These are phyloP conservation scores for Cygnus olor DNA, from an alignment of 2,797 vertebrate species.

Conservation along the genomic window DNA sequence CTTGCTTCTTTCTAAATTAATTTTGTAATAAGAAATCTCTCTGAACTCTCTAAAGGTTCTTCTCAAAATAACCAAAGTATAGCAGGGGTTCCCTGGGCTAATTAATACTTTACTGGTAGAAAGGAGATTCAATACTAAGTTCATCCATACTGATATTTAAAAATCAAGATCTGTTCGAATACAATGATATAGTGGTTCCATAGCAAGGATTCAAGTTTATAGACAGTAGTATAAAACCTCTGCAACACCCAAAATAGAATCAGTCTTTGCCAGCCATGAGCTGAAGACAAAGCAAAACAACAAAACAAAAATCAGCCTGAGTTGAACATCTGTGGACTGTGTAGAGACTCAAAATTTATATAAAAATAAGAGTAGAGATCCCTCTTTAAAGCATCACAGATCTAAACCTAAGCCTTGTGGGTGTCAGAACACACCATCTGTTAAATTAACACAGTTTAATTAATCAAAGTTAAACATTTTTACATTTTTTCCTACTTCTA, in stretches of 20 bases:
- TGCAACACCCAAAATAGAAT: not conserved
- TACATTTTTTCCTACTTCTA: not conserved
- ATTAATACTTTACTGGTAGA: conserved; percentile 3
- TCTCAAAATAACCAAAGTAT: not conserved
- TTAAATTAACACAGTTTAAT: conserved; percentile 69
- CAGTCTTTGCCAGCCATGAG: not conserved
- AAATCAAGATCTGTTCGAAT: not conserved
- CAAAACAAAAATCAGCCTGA: not conserved
- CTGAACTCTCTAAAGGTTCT: conserved; percentile 16
- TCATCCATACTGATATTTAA: not conserved
- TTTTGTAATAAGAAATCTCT: conserved; percentile 13
- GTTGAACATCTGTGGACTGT: conserved; percentile 36
- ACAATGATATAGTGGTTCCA: not conserved
- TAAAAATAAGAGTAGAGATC: conserved; percentile 51
- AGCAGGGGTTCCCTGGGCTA: not conserved
- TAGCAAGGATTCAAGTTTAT: not conserved
- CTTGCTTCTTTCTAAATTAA: conserved; percentile 27
- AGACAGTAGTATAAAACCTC: not conserved
- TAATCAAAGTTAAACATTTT: conserved; percentile 63
- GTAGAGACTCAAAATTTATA: conserved; percentile 36
- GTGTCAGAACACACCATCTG: conserved; percentile 66
- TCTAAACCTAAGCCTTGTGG: conserved; percentile 56
- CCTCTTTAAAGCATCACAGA: conserved; percentile 53
- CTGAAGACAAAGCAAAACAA: not conserved
- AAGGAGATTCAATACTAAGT: not conserved